Conservation (phyloP, 2,888 invertebrate genomes). For the Perithous albicinctus region DNA sequence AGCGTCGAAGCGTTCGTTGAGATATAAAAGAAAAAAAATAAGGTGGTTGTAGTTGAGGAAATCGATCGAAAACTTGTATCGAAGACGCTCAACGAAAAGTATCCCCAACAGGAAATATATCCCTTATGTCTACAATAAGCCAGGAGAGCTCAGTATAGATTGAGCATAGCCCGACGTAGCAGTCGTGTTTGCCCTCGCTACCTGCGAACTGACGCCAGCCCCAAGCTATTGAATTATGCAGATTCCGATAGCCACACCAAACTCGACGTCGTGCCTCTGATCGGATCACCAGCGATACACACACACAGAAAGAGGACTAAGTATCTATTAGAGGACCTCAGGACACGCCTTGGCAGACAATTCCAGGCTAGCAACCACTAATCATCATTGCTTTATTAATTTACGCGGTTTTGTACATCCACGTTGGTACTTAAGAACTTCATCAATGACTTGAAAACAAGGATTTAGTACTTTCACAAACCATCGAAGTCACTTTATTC, state of each 20-base stretch:
- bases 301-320: not conserved
- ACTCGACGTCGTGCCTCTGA: conserved; percentile 2
- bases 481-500: no score
- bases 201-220: conserved; percentile 54
- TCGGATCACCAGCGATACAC: conserved; percentile 30
- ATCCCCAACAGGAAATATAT: conserved; percentile 32
- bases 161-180: conserved; percentile 12
- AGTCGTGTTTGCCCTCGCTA: conserved; percentile 56
- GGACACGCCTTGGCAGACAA: not conserved
- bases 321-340: conserved; percentile 10
- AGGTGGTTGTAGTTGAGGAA: conserved; percentile 23
- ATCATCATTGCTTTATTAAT: not conserved
- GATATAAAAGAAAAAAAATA: no score
- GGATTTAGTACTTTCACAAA: no score
- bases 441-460: no score
- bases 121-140: conserved; percentile 34
- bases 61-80: conserved; percentile 42
- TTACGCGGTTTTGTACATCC: not conserved
- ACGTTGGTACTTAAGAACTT: not conserved
- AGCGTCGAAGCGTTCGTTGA: conserved; percentile 6
- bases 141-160: conserved; percentile 7
- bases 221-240: conserved; percentile 62
- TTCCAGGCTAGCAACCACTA: not conserved
- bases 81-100: not conserved
- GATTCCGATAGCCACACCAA: conserved; percentile 37